Evolutionary conservation across 2,113 vertebrate genomes (phyloP).

Genomic region (Gasterosteus nipponicus): DNA sequence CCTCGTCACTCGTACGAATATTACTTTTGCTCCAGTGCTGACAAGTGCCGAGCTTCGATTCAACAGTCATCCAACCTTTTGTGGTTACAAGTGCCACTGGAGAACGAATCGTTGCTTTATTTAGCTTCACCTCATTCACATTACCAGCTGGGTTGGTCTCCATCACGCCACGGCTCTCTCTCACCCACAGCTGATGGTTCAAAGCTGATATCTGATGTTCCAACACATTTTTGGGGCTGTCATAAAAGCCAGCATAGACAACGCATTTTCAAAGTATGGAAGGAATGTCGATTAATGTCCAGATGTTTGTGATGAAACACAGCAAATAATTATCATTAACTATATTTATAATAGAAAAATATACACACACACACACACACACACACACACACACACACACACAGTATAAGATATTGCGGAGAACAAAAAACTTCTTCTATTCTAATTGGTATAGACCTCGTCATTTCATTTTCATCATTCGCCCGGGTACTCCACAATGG

Average conservation of each 20-base stretch:
- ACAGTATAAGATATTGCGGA: no score
- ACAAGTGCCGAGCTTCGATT: conserved; percentile 25
- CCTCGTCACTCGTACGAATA: conserved; percentile 27
- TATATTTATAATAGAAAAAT: neutral
- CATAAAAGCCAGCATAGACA: neutral
- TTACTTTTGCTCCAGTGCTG: conserved; percentile 29
- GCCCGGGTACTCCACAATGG: no score
- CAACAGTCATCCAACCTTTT: conserved; percentile 22
- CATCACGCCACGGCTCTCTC: neutral
- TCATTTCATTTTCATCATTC: no score
- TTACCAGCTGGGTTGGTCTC: conserved; percentile 8
- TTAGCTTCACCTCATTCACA: conserved; percentile 2
- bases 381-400: no score
- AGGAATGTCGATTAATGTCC: neutral
- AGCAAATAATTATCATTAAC: neutral
- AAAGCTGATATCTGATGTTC: neutral
- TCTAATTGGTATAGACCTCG: no score
- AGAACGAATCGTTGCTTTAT: conserved; percentile 29
- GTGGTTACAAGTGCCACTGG: conserved; percentile 13
- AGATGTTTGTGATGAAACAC: neutral
- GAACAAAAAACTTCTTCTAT: no score
- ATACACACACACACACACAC: no score
- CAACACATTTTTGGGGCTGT: neutral
- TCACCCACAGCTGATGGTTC: neutral
- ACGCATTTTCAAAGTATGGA: neutral